These are phyloP conservation scores for Hydractinia echinata DNA, from an alignment of 30 jellyfish, hydroid and myxozoan genomes.

Conservation along the genomic window DNA sequence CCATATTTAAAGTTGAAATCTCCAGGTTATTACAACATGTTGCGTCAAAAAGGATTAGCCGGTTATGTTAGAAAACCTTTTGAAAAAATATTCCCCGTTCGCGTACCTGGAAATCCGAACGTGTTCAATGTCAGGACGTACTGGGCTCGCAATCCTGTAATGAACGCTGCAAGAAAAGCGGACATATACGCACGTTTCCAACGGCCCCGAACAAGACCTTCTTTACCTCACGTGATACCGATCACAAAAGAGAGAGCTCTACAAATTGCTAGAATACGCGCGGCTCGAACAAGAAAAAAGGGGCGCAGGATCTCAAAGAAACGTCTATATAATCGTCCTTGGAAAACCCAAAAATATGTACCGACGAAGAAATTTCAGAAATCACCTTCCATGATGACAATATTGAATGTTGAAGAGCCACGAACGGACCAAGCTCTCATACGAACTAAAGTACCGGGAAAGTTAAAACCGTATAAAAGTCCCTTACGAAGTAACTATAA, in stretches of 20 bases:
- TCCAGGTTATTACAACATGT: too few species aligned
- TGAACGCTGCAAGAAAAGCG: too few species aligned
- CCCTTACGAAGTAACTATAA: too few species aligned
- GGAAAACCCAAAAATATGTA: neutral
- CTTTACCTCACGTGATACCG: neutral
- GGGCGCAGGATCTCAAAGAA: neutral
- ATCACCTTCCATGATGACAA: slow-evolving; percentile 1
- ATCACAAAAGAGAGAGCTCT: slow-evolving; percentile 2
- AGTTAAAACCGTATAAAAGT: neutral
- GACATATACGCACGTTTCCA: too few species aligned
- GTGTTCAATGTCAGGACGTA: too few species aligned
- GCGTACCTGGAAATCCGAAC: too few species aligned
- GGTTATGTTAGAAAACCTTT: too few species aligned
- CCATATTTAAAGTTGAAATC: too few species aligned
- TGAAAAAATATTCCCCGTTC: too few species aligned
- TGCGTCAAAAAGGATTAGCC: too few species aligned
- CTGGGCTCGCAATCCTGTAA: too few species aligned
- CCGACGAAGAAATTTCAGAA: slow-evolving; percentile 6
- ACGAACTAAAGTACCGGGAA: slow-evolving; percentile 55
- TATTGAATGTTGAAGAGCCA: slow-evolving; percentile 40
- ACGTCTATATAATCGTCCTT: neutral
- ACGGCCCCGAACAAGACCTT: too few species aligned
- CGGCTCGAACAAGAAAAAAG: neutral
- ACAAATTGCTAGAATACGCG: slow-evolving; percentile 12
- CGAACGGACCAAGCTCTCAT: slow-evolving; percentile 86